A percentile compares a stretch with the other conserved stretches of the same genome.
These are phyloP conservation scores for Platyura marginata DNA, from an alignment of 1,140 invertebrate genomes.

Conservation along the genomic window DNA sequence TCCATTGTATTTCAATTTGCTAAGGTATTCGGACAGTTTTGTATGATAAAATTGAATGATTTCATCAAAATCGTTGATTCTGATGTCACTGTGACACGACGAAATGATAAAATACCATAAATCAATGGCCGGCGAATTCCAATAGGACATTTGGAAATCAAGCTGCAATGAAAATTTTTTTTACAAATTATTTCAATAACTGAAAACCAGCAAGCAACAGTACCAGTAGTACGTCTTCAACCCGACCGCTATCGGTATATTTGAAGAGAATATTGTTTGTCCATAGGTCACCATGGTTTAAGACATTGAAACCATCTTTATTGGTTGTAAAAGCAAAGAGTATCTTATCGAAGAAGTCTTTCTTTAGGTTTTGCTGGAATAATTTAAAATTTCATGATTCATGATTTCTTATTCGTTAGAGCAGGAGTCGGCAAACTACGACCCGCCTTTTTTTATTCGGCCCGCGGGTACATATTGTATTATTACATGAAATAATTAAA, in stretches of 20 bases:
- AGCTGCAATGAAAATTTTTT: too few relatives aligned
- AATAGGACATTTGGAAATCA: not conserved
- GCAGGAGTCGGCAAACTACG: too few relatives aligned
- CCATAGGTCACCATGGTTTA: not conserved
- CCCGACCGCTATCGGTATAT: not conserved
- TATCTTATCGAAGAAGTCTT: too few relatives aligned
- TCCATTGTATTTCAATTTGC: not conserved
- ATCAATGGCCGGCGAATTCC: not conserved
- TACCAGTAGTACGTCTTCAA: not conserved
- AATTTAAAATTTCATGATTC: too few relatives aligned
- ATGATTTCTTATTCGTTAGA: too few relatives aligned
- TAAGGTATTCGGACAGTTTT: not conserved
- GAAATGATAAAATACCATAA: not conserved
- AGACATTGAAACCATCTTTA: not conserved
- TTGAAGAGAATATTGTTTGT: not conserved
- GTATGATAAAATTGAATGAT: not conserved
- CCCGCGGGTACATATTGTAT: too few relatives aligned
- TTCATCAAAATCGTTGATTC: not conserved
- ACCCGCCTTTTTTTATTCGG: too few relatives aligned
- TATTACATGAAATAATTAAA: too few relatives aligned
- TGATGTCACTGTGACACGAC: not conserved
- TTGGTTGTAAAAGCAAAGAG: too few relatives aligned
- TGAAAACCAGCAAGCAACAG: too few relatives aligned
- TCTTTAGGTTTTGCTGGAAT: too few relatives aligned
- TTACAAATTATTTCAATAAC: too few relatives aligned